phyloP scores from a whole-genome alignment of 2,113 vertebrate genomes.

The Panthera tigris region DNA sequence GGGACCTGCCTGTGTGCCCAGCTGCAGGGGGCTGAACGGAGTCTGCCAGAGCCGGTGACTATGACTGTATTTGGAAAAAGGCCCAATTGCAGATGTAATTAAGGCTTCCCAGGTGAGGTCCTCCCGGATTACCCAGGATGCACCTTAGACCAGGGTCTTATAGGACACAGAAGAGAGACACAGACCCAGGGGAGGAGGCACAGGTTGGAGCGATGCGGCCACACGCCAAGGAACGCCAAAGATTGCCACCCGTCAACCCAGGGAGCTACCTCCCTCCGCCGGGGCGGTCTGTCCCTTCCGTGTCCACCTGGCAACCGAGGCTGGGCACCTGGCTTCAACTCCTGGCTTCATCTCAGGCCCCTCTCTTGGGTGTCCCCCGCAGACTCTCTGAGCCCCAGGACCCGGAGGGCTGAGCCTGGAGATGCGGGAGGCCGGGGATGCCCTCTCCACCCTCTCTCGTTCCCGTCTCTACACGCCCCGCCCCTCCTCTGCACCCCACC shows the following conservation, averaged over 20 bases:
- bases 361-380: background rate
- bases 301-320: background rate
- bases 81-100: background rate
- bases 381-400: background rate
- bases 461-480: background rate
- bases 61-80: background rate
- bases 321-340: background rate
- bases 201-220: background rate
- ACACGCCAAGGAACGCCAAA: background rate
- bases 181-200: background rate
- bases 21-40: background rate
- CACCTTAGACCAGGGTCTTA: background rate
- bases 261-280: background rate
- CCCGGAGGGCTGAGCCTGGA: background rate
- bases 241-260: background rate
- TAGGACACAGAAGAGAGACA: background rate
- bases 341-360: fast-evolving
- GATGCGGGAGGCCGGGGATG: background rate
- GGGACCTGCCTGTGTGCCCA: no score
- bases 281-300: background rate
- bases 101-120: background rate
- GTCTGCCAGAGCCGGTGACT: background rate
- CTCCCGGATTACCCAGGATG: background rate
- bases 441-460: background rate
- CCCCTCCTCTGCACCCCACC: background rate